phyloP scores from a whole-genome alignment of 2,888 invertebrate species.

The Rhamnusium bicolor region DNA sequence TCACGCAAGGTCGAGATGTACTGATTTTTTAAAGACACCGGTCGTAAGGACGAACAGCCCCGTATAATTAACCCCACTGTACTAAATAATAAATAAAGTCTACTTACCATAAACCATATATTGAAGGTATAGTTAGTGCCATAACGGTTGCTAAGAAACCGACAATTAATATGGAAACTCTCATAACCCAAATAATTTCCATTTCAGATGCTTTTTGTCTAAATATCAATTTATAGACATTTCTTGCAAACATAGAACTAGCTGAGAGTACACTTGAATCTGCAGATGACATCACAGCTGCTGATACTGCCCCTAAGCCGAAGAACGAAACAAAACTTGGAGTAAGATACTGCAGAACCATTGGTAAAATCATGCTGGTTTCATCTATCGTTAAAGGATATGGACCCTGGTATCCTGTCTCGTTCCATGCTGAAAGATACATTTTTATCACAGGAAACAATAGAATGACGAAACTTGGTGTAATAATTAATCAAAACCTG shows the following conservation, averaged over 20 bases:
- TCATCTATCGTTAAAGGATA: conserved; percentile 83
- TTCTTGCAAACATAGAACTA: conserved; percentile 98
- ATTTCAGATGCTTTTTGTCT: conserved; percentile 96
- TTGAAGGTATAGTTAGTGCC: conserved; percentile 97
- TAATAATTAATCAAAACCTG: too few relatives aligned
- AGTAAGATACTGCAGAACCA: conserved; percentile 97
- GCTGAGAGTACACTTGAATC: conserved; percentile 99
- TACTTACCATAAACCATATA: conserved; percentile 95
- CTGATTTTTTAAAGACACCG: too few relatives aligned
- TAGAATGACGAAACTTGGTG: too few relatives aligned
- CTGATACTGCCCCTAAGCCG: conserved; percentile 94
- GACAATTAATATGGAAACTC: conserved; percentile 91
- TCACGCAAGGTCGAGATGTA: too few relatives aligned
- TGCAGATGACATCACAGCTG: conserved; percentile 99
- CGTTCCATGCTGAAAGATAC: conserved; percentile 88
- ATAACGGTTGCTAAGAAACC: conserved; percentile 94
- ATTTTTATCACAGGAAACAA: too few relatives aligned
- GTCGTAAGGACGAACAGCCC: too few relatives aligned
- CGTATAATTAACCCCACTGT: too few relatives aligned
- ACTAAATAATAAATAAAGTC: too few relatives aligned
- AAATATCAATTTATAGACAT: conserved; percentile 98
- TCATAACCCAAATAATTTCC: conserved; percentile 98
- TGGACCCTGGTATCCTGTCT: conserved; percentile 87
- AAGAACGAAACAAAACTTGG: conserved; percentile 97
- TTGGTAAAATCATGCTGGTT: conserved; percentile 95